Evolutionary conservation across 1,140 invertebrate genomes (phyloP).

Genomic region (Lucilia sericata): DNA sequence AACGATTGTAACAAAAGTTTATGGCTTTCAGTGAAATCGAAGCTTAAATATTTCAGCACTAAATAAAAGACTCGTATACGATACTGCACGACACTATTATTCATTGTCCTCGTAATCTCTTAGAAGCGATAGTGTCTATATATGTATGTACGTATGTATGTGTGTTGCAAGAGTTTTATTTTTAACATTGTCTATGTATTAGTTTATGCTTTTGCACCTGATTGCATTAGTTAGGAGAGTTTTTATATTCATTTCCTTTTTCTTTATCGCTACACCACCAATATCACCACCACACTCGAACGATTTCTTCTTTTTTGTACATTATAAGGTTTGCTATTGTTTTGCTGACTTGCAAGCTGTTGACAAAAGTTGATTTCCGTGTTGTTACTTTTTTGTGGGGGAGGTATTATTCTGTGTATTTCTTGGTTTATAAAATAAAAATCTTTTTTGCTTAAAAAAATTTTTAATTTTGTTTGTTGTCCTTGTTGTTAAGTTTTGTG

Average conservation of each 20-base stretch:
- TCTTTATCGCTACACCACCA: background rate
- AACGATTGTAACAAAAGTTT: background rate
- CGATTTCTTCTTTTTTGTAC: background rate
- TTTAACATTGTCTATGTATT: background rate
- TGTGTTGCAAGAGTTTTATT: no score
- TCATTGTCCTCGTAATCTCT: background rate
- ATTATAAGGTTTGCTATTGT: conserved; percentile 7
- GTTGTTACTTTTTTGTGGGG: background rate
- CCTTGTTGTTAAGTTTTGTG: conserved; percentile 27
- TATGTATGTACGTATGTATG: no score
- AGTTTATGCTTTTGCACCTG: conserved; percentile 32
- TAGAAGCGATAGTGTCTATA: background rate
- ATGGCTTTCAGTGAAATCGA: conserved; percentile 10
- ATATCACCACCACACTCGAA: background rate
- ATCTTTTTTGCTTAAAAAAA: background rate
- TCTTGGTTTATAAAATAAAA: conserved; percentile 25
- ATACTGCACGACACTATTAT: background rate
- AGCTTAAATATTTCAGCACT: conserved; percentile 17
- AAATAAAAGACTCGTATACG: background rate
- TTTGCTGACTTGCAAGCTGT: conserved; percentile 24
- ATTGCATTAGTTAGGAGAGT: conserved; percentile 13
- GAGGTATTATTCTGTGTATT: background rate
- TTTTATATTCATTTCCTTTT: background rate
- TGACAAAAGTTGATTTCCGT: conserved; percentile 45
- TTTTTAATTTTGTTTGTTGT: conserved; percentile 10